Evolutionary conservation across 1,140 invertebrate species (phyloP).

Genomic region (Orius insidiosus): DNA sequence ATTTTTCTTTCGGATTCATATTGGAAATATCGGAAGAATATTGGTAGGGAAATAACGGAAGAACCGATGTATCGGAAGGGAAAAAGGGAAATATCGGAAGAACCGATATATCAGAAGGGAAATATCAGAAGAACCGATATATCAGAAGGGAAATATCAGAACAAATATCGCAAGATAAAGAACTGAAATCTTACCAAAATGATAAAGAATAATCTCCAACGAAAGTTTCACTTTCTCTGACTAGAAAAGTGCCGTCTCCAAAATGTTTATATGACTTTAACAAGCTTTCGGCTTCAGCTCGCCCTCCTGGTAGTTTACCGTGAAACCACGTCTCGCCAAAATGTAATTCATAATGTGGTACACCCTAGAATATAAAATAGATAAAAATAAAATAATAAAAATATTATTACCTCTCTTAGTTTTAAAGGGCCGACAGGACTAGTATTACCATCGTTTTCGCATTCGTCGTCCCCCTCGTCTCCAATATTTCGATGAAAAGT

Average conservation of each 20-base stretch:
- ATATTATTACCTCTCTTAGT: constrained; percentile 22
- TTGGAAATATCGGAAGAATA: no score
- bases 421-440: constrained; percentile 22
- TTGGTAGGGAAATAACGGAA: no score
- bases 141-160: no score
- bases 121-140: no score
- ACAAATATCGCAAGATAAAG: no score
- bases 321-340: constrained; percentile 95
- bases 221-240: constrained; percentile 88
- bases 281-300: constrained; percentile 55
- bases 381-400: not conserved
- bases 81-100: no score
- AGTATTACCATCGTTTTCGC: constrained; percentile 27
- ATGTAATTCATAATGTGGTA: constrained; percentile 72
- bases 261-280: constrained; percentile 63
- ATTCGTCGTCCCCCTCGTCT: constrained; percentile 33
- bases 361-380: constrained; percentile 23
- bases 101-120: no score
- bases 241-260: constrained; percentile 89
- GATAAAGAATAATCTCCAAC: constrained; percentile 91
- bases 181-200: constrained; percentile 44
- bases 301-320: constrained; percentile 59
- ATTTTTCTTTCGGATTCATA: no score
- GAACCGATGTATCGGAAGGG: no score
- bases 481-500: constrained; percentile 38